Conservation (phyloP, 1,140 invertebrate species). For the Chelonus insularis region DNA sequence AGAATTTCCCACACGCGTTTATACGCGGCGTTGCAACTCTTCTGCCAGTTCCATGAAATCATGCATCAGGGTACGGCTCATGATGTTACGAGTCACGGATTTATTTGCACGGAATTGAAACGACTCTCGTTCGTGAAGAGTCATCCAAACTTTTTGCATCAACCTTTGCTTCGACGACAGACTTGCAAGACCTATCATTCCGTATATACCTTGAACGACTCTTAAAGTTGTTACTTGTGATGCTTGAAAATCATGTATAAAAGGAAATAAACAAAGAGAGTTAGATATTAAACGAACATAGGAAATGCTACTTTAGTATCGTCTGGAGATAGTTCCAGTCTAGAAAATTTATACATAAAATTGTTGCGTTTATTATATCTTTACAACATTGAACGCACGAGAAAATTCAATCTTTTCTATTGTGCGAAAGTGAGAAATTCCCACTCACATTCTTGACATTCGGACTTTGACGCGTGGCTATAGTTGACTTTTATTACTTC, state of each 20-base stretch:
- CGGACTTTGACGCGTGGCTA: background rate
- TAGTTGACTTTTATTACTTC: background rate
- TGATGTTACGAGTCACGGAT: conserved; percentile 41
- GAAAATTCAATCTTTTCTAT: background rate
- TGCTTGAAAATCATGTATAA: background rate
- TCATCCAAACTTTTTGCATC: conserved; percentile 15
- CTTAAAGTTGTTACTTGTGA: background rate
- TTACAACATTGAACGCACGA: background rate
- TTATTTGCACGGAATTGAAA: conserved; percentile 46
- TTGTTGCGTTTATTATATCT: no score
- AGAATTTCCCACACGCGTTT: conserved; percentile 49
- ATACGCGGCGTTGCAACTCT: conserved; percentile 16
- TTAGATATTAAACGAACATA: background rate
- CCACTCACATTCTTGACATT: conserved; percentile 4
- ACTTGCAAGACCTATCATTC: background rate
- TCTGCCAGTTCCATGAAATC: conserved; percentile 53
- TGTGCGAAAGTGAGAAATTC: conserved; percentile 10
- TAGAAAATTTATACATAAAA: conserved; percentile 1
- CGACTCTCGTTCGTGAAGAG: conserved; percentile 17
- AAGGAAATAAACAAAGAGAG: background rate
- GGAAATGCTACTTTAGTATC: background rate
- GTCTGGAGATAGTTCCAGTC: background rate
- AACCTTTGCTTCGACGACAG: background rate
- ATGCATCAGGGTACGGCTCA: conserved; percentile 48
- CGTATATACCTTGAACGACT: conserved; percentile 5